phyloP scores from a whole-genome alignment of 2,113 vertebrate species.

The Periophthalmus modestus region DNA sequence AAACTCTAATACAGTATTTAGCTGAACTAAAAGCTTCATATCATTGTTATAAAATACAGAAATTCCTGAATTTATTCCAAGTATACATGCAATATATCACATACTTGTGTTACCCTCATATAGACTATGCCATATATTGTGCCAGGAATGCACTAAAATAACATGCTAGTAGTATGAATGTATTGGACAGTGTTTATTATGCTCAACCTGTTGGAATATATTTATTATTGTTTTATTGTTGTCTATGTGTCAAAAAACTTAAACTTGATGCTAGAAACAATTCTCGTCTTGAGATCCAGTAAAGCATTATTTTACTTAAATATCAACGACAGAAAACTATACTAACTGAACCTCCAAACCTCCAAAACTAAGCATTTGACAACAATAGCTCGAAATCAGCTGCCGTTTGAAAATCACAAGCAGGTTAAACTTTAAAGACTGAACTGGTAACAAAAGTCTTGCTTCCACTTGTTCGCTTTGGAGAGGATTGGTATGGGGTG shows the following conservation, averaged over 20 bases:
- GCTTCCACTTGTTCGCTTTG: no score
- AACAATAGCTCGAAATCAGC: background rate
- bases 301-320: no score
- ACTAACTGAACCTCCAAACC: background rate
- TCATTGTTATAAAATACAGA: background rate
- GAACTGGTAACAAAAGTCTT: background rate
- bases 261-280: no score
- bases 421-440: background rate
- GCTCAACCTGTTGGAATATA: background rate
- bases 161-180: background rate
- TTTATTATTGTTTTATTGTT: background rate
- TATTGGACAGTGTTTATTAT: background rate
- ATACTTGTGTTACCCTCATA: conserved; percentile 1
- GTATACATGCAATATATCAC: background rate
- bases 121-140: background rate
- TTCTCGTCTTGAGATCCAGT: no score
- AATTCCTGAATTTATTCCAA: background rate
- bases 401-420: background rate
- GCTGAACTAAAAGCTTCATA: background rate
- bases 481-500: no score
- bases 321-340: no score
- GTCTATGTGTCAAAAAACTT: no score
- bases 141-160: background rate
- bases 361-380: background rate
- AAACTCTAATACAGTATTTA: background rate